Percentiles rank a stretch among this genome's conserved stretches.
Evolutionary conservation across 2,797 vertebrate species (phyloP).

Genomic region (Apodemus agrarius): DNA sequence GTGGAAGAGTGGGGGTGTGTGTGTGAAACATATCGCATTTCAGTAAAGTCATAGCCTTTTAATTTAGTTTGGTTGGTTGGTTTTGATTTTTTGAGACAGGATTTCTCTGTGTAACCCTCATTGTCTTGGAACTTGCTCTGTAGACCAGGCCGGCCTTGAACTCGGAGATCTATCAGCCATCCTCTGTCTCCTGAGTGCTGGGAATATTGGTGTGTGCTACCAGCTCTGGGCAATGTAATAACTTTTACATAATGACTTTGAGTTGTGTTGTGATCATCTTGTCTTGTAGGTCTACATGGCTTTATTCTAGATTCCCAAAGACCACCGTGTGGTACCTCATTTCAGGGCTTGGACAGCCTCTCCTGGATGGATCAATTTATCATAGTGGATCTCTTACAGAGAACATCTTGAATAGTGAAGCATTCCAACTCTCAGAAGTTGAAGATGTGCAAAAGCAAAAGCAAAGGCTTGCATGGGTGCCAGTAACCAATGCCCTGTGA

Average conservation of each 20-base stretch:
- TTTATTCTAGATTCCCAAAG: neutral
- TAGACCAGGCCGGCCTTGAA: neutral
- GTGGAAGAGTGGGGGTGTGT: neutral
- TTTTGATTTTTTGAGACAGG: neutral
- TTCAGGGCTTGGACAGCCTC: neutral
- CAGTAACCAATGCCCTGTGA: fast-evolving
- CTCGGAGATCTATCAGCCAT: neutral
- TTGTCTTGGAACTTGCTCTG: neutral
- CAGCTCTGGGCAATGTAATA: too few species aligned
- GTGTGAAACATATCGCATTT: neutral
- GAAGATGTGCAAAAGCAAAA: neutral
- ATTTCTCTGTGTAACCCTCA: neutral
- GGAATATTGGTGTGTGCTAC: neutral
- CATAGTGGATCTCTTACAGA: neutral
- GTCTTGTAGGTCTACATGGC: neutral
- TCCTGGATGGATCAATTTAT: neutral
- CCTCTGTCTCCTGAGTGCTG: neutral
- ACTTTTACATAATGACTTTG: neutral
- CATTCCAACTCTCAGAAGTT: neutral
- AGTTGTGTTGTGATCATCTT: neutral
- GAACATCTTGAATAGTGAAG: neutral
- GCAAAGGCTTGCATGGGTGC: neutral
- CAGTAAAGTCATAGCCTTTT: neutral
- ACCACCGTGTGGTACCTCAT: too few species aligned
- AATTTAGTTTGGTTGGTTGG: neutral